Base-by-base conservation (phyloP, 2,797 vertebrate species). In the Bufotes viridis region DNA sequence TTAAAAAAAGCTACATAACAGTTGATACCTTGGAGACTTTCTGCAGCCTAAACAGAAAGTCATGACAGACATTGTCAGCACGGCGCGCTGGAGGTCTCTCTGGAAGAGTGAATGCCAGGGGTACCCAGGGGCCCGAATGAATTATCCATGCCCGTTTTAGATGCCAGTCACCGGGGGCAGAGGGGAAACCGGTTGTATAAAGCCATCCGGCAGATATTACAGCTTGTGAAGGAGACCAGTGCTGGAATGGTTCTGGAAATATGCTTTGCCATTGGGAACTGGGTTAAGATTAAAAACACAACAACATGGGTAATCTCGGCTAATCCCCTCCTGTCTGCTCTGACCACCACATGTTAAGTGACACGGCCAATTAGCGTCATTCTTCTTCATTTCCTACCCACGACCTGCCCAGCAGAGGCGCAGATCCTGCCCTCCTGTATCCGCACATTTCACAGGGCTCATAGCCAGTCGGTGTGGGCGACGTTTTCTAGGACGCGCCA, bases 321-420 rank as follows among this genome's bases (percentile, higher is more conserved):
- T 97, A 96, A 97, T 97, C 96, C 93, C 92, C 95, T 96, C 90
- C 93, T 93, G 91, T 93, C 92, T 93, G 94, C 92, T 90, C 90
- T 92, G 92, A 92, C 92, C 94, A 95, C 95, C 95, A 94, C 94
- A 95, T 94, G 94, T 92, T 93, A 91, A 90, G 86, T 94, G 95
- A 96, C 96, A 95, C 61, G 89, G 91, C 92, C 93, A 96, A 96
- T 97, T 97, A 97, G 53, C 87, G 87, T 92, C 93, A 92, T 3
- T 20, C 17, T n/a, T 85, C 18, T n/a, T 74, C 14, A 87, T 65
- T 75, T 78, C 7, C 24, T 3, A 74, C 3, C 2, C 6, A 24
- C 2, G 58, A 20, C 20, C 5, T 29, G n/a, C 63, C 10, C 69
- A 1, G 18, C 17, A 42, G 2, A 24, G 49, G n/a, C 13, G 10